Conservation (phyloP, 2,888 invertebrate genomes). For the Mellilla xanthometata region DNA sequence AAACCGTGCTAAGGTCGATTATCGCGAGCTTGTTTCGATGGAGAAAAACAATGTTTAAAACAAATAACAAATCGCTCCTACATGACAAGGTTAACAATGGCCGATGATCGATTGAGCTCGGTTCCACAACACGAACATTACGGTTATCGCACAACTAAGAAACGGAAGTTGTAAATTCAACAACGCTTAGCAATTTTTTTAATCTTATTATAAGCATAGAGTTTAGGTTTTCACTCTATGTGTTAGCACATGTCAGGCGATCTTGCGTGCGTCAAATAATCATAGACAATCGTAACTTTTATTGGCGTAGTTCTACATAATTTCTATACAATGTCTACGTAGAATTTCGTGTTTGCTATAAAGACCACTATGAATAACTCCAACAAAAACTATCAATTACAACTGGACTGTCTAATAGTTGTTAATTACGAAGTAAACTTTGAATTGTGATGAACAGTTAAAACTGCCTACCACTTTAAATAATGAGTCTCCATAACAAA, state of each 20-base stretch:
- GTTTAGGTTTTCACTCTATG: conserved; percentile 17
- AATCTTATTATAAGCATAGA: background rate
- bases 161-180: conserved; percentile 24
- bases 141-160: conserved; percentile 17
- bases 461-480: conserved; percentile 13
- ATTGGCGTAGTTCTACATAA: conserved; percentile 26
- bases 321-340: conserved; percentile 11
- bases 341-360: conserved; percentile 1
- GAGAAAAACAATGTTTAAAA: conserved; percentile 18
- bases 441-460: conserved; percentile 8
- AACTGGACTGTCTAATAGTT: conserved; percentile 1
- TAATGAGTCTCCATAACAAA: conserved; percentile 4
- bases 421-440: conserved; percentile 3
- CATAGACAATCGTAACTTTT: conserved; percentile 31
- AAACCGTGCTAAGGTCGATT: conserved; percentile 18
- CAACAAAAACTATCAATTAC: conserved; percentile 5
- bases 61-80: conserved; percentile 31
- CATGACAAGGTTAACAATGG: conserved; percentile 39
- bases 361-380: background rate
- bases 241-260: conserved; percentile 37
- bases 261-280: conserved; percentile 40
- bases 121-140: conserved; percentile 25
- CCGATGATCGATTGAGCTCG: conserved; percentile 33
- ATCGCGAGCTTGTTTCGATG: conserved; percentile 14
- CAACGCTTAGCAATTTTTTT: conserved; percentile 10